A percentile compares a stretch with the other conserved stretches of the same genome.
phyloP scores from a whole-genome alignment of 2,113 vertebrate genomes.

The Chelonoidis abingdonii region DNA sequence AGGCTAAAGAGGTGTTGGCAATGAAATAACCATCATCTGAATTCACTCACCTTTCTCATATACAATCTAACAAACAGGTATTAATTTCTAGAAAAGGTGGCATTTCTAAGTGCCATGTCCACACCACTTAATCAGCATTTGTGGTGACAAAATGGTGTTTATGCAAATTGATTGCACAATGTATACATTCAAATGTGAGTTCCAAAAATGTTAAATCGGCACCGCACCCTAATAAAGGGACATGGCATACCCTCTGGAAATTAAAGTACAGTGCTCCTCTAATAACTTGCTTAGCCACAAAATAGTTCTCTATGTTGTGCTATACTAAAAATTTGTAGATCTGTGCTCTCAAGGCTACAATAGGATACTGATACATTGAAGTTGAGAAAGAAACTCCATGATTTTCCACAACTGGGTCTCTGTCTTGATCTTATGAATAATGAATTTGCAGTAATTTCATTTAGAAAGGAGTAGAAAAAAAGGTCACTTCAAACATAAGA shows the following conservation, averaged over 20 bases:
- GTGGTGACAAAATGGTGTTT: background rate
- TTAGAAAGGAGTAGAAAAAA: constrained; percentile 37
- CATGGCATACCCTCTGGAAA: background rate
- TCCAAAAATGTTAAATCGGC: constrained; percentile 28
- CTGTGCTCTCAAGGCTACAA: background rate
- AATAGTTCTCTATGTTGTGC: background rate
- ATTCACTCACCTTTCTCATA: constrained; percentile 4
- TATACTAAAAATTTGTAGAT: background rate
- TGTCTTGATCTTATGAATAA: constrained; percentile 41
- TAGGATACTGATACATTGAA: background rate
- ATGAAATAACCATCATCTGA: background rate
- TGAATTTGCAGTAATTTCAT: constrained; percentile 62
- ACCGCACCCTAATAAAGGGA: background rate
- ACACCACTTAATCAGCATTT: background rate
- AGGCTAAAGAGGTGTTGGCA: background rate
- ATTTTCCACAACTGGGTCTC: constrained; percentile 25
- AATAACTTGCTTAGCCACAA: fast-evolving
- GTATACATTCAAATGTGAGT: background rate
- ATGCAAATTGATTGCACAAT: background rate
- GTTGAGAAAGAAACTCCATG: constrained; percentile 4
- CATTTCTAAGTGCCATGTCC: background rate
- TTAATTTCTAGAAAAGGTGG: background rate
- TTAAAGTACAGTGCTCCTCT: background rate
- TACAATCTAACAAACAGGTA: background rate
- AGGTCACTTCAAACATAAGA: constrained; percentile 50